Conservation (phyloP, 1,140 invertebrate species). For the Caenorhabditis elegans region WBcel235 BX284604.4:10697001-10697500, state of each 20-base stretch:
- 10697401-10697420: background rate
- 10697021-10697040: background rate
- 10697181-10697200: conserved; percentile 7
- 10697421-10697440: background rate
- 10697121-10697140: background rate
- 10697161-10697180: conserved; percentile 1
- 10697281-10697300: background rate
- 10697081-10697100: no score
- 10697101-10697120: background rate
- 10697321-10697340: background rate
- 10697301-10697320: background rate
- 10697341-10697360: background rate
- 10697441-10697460: no score
- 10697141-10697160: background rate
- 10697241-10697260: conserved; percentile 8
- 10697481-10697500: no score
- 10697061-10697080: background rate
- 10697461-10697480: no score
- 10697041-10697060: background rate
- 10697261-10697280: background rate
- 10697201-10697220: background rate
- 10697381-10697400: background rate
- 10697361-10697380: background rate
- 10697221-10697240: background rate
- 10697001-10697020: background rate